Evolutionary conservation across 1,140 invertebrate genomes (phyloP).

Genomic region (Pectinophora gossypiella): DNA sequence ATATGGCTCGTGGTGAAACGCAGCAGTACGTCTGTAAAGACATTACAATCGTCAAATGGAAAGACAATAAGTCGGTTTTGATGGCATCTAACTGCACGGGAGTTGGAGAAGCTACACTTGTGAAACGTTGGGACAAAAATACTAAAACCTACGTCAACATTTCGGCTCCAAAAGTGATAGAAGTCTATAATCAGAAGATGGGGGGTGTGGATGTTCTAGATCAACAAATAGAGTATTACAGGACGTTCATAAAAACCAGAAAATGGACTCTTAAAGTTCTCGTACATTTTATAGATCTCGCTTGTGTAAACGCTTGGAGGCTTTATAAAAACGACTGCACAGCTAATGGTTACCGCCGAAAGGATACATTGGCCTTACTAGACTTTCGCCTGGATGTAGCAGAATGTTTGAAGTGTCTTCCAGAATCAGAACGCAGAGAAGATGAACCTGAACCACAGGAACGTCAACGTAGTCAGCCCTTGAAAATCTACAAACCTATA

Average conservation of each 20-base stretch:
- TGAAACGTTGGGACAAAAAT: conserved; percentile 14
- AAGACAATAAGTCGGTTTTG: conserved; percentile 27
- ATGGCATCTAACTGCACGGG: conserved; percentile 27
- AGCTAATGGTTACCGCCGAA: conserved; percentile 10
- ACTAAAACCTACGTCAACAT: conserved; percentile 12
- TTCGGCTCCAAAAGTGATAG: conserved; percentile 16
- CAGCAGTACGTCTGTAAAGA: conserved; percentile 17
- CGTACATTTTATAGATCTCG: conserved; percentile 23
- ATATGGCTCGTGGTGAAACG: conserved; percentile 17
- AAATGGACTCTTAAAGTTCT: conserved; percentile 29
- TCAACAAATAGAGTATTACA: conserved; percentile 21
- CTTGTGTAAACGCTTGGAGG: conserved; percentile 19
- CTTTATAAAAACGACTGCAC: conserved; percentile 19
- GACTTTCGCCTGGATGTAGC: conserved; percentile 22
- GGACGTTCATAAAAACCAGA: conserved; percentile 22
- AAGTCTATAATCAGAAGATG: conserved; percentile 19
- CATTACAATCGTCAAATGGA: conserved; percentile 24
- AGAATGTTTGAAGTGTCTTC: conserved; percentile 5
- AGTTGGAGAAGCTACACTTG: neutral
- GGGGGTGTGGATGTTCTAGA: conserved; percentile 23
- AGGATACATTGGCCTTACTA: conserved; percentile 12
- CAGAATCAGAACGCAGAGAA: neutral
- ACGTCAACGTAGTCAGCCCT: neutral
- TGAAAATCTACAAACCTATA: neutral
- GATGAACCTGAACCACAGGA: neutral